These are phyloP conservation scores for Myotis brandtii DNA, from an alignment of 2,113 vertebrate species.

Conservation along the genomic window DNA sequence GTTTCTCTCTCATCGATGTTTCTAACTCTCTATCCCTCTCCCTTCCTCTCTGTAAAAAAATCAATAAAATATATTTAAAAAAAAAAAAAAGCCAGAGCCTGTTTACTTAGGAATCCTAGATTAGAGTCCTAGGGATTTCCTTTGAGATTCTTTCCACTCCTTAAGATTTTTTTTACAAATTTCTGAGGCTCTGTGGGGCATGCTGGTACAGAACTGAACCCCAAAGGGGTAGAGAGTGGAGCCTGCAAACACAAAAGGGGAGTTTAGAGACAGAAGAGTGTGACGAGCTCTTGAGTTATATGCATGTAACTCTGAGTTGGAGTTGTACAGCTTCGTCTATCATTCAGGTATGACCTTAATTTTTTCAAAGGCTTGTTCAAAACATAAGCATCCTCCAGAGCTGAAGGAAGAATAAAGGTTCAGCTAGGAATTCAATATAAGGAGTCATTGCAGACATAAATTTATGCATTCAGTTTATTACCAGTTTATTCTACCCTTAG, in stretches of 20 bases:
- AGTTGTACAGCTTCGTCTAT: background rate
- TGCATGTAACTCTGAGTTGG: background rate
- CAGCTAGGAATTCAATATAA: background rate
- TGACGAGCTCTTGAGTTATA: background rate
- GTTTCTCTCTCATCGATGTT: too few relatives aligned
- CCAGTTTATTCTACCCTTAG: background rate
- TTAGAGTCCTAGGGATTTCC: background rate
- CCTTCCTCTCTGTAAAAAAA: too few relatives aligned
- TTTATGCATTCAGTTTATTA: background rate
- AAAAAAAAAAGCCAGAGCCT: constrained; percentile 30
- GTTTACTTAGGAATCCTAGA: background rate
- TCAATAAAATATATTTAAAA: too few relatives aligned
- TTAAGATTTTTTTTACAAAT: background rate
- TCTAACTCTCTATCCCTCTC: too few relatives aligned
- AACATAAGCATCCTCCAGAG: background rate
- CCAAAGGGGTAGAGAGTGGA: background rate
- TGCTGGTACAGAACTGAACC: background rate
- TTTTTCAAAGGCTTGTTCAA: background rate
- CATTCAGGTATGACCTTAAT: background rate
- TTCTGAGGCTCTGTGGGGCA: background rate
- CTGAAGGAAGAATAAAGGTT: background rate
- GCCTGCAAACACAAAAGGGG: background rate
- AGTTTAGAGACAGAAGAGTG: background rate
- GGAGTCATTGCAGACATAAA: background rate
- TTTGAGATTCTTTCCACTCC: background rate